These are phyloP conservation scores for Epinephelus fuscoguttatus DNA, from an alignment of 2,113 vertebrate species.

Conservation along the genomic window DNA sequence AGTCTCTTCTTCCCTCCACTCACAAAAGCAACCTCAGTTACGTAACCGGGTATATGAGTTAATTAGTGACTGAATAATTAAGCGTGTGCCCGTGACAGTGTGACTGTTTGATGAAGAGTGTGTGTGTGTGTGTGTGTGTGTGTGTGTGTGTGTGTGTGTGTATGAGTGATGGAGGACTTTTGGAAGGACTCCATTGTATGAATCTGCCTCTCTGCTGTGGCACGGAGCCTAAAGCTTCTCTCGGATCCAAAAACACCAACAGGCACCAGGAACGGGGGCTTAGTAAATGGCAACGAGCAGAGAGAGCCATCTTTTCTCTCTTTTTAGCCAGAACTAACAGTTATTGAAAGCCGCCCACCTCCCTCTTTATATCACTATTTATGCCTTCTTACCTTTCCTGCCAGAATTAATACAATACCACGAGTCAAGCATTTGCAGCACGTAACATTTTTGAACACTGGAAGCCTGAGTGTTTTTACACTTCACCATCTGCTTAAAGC, in stretches of 20 bases:
- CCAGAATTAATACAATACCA: constrained; percentile 27
- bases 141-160: constrained; percentile 13
- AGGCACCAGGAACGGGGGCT: constrained; percentile 49
- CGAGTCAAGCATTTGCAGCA: constrained; percentile 29
- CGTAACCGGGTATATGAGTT: constrained; percentile 68
- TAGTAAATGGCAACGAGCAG: constrained; percentile 31
- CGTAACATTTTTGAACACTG: constrained; percentile 5
- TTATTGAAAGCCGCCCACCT: constrained; percentile 60
- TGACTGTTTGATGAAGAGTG: constrained; percentile 66
- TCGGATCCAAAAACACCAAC: constrained; percentile 63
- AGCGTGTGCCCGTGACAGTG: constrained; percentile 65
- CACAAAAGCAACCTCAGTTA: constrained; percentile 73
- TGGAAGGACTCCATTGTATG: constrained; percentile 74
- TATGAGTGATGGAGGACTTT: constrained; percentile 58
- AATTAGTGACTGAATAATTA: constrained; percentile 79
- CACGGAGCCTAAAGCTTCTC: constrained; percentile 54
- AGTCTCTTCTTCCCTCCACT: constrained; percentile 51
- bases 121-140: constrained; percentile 20
- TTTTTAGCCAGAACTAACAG: constrained; percentile 48
- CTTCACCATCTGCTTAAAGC: constrained; percentile 13
- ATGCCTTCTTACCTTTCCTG: constrained; percentile 24
- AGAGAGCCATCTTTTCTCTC: constrained; percentile 46
- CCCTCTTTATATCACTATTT: constrained; percentile 44
- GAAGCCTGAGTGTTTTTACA: constrained; percentile 19
- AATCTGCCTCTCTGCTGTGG: constrained; percentile 70